Base-by-base conservation (phyloP, 2,797 vertebrate species). In the Bothrops alternatus region DNA sequence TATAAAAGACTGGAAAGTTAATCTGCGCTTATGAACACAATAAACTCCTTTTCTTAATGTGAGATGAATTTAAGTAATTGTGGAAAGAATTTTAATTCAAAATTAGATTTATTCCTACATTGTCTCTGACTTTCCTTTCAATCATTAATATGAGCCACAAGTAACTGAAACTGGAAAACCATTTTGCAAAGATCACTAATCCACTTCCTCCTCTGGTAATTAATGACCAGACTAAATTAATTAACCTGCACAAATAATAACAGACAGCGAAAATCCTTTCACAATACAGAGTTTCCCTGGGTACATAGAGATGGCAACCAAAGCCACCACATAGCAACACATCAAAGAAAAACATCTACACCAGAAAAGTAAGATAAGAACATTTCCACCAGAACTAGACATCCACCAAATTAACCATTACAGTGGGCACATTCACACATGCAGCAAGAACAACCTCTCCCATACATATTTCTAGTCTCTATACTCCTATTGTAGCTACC, bases 21-120 rank as follows among this genome's bases (percentile, higher is more conserved):
- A 96, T 95, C 95, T 65, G 85, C 94, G 32, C 12, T 16, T 73
- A 78, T 95, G 96, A 53, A 95, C 97, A 2, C 94, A 97, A 95
- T 96, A 94, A 55, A 91, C 94, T 92, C 92, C 93, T 92, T 95
- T 92, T 94, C 95, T 96, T 95, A 69, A 32, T 6, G 2, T 69
- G 65, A 73, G 14, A 73, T 37, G 14, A 37, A 73, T 73, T 32
- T 73, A 73, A 73, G 65, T 73, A 73, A 73, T 37, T 73, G 14
- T 73, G 65, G 65, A 37, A 18, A 73, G 65, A 32, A 73, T 73
- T 73, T 32, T 73, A 73, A 73, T 73, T 73, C n/a, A 32, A 73
- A 73, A 3, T 73, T 73, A 32, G n/a, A 32, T 73, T 37, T 73
- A 37, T 69, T 69, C 14, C n/a, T 69, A 32, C 16, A 73, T 2